Base-by-base conservation (phyloP, 2,113 vertebrate species). In the Bucco capensis region DNA sequence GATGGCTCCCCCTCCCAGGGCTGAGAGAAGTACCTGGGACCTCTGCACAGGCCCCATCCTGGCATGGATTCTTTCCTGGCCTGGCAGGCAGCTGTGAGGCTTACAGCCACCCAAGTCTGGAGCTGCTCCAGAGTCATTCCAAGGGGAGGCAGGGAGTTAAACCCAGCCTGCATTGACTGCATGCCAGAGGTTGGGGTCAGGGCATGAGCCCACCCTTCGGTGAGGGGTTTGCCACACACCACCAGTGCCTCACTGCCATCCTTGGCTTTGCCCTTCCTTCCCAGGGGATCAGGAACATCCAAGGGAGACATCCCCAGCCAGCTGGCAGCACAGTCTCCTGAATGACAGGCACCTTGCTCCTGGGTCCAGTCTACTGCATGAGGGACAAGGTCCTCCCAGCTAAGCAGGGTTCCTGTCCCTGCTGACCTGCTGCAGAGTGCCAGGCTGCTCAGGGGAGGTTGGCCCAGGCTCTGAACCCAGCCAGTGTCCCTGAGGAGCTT, bases 1-100 rank as follows among this genome's bases (percentile, higher is more conserved):
- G 31, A 35, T 0, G 2, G 5, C 14, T 30, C 25, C 42, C 61
- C 3, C 1, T 60, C 50, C 13, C 0, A 2, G n/a, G 6, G 67
- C 38, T n/a, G 58, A 54, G 50, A 51, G 7, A 35, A 61, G 53
- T 44, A 77, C 37, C 13, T 0, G 0, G 42, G 33, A 37, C n/a
- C 16, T 37, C 56, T 87, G 56, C 67, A 70, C 47, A 28, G 31
- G 58, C 35, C 37, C 53, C 2, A 0, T 31, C 66, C 49, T 30
- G 14, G n/a, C 30, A 19, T 2, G 0, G 2, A 13, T 19, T 66
- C 33, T 31, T 27, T 75, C 19, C 24, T 6, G 16, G n/a, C 25
- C 51, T 17, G n/a, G 16, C 54, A 65, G 49, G 47, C 61, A 81
- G 19, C n/a, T 64, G 60, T n/a, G n/a, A n/a, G n/a, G 8, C 6